Percentiles rank a stretch among this genome's conserved stretches.
phyloP scores from a whole-genome alignment of 2,888 invertebrate genomes.

The Drosophila subquinaria region DNA sequence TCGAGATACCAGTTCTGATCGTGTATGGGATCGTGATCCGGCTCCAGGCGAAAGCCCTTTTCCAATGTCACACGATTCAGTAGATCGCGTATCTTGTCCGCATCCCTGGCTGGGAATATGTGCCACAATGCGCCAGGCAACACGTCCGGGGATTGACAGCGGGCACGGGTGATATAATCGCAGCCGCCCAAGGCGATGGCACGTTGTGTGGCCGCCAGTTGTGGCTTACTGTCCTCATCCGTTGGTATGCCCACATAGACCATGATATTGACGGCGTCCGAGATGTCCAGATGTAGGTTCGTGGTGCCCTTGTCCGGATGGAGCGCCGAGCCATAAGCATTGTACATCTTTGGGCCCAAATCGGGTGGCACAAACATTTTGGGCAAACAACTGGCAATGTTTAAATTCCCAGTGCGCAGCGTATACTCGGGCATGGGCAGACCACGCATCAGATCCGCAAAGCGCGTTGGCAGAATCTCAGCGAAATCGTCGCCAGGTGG shows the following conservation, averaged over 20 bases:
- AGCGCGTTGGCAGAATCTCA: conserved; percentile 93
- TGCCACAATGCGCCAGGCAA: conserved; percentile 99
- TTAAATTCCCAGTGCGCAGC: conserved; percentile 93
- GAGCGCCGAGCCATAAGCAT: conserved; percentile 96
- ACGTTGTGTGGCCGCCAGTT: conserved; percentile 92
- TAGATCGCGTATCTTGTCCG: conserved; percentile 97
- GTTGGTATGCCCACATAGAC: conserved; percentile 96
- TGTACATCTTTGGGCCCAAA: conserved; percentile 99
- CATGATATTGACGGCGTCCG: conserved; percentile 99
- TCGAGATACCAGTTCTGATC: conserved; percentile 99
- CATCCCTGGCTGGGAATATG: conserved; percentile 97
- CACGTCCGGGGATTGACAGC: conserved; percentile 92
- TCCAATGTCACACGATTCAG: conserved; percentile 95
- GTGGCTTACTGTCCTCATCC: conserved; percentile 91
- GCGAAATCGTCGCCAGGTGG: conserved; percentile 98
- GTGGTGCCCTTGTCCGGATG: conserved; percentile 95
- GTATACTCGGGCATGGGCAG: conserved; percentile 97
- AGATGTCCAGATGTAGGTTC: conserved; percentile 98
- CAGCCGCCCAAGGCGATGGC: conserved; percentile 97
- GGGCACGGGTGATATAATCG: conserved; percentile 93
- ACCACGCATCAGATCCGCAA: conserved; percentile 94
- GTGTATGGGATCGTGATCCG: conserved; percentile 98
- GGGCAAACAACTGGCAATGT: conserved; percentile 95
- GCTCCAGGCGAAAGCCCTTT: conserved; percentile 92
- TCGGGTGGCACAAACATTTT: conserved; percentile 97